Conservation (phyloP, 2,888 invertebrate species). For the Agriopis leucophaearia region DNA sequence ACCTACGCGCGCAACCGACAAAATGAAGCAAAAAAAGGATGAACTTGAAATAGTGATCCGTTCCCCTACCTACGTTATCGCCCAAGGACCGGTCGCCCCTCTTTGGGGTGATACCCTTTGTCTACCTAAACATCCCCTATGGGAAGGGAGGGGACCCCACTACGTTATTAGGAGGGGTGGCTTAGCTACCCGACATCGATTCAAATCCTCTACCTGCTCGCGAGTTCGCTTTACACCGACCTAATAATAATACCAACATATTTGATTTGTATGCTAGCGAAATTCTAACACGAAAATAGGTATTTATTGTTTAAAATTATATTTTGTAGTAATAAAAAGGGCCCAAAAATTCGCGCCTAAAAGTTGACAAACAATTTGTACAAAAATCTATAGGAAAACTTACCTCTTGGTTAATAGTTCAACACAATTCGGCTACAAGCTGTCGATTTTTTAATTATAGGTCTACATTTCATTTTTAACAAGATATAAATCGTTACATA, state of each 20-base stretch:
- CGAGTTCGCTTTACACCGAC: slow-evolving; percentile 46
- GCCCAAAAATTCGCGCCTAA: slow-evolving; percentile 24
- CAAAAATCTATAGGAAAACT: not conserved
- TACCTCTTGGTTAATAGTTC: not conserved
- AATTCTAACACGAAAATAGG: not conserved
- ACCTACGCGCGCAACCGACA: slow-evolving; percentile 58
- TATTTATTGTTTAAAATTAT: not conserved
- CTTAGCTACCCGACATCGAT: slow-evolving; percentile 74
- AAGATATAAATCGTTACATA: not conserved
- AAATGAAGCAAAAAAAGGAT: slow-evolving; percentile 62
- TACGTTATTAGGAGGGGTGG: slow-evolving; percentile 78
- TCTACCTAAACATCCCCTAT: slow-evolving; percentile 80
- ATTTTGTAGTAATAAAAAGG: not conserved
- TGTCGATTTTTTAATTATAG: not conserved
- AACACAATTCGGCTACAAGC: not conserved
- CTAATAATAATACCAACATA: slow-evolving; percentile 49
- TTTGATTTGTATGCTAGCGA: not conserved
- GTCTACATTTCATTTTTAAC: not conserved
- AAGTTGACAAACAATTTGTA: slow-evolving; percentile 25
- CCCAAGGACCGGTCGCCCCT: slow-evolving; percentile 80
- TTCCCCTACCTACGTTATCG: slow-evolving; percentile 75
- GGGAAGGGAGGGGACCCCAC: slow-evolving; percentile 82
- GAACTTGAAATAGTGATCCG: slow-evolving; percentile 73
- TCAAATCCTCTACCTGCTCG: slow-evolving; percentile 69
- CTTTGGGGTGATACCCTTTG: slow-evolving; percentile 84